Conservation (phyloP, 2,797 vertebrate genomes). For the Streptopelia turtur region DNA sequence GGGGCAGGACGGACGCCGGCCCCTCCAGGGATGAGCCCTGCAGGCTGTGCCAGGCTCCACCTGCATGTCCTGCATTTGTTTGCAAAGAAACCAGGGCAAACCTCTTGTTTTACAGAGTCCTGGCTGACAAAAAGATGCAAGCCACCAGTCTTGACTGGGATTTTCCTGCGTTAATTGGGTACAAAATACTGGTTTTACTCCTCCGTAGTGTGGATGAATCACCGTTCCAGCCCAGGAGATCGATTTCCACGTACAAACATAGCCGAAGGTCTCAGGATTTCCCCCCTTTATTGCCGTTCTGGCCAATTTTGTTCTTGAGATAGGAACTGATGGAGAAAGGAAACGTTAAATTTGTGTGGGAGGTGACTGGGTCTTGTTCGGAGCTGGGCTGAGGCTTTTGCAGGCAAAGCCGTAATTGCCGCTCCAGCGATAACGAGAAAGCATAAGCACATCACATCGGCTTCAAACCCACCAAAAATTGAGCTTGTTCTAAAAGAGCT, state of each 20-base stretch:
- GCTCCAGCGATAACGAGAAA: not conserved
- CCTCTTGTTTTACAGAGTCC: not conserved
- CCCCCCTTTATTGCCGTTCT: not conserved
- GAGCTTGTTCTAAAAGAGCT: not conserved
- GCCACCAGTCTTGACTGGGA: not conserved
- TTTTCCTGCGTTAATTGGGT: not conserved
- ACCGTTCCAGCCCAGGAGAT: not conserved
- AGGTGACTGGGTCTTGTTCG: not conserved
- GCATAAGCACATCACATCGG: not conserved
- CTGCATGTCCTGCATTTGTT: not conserved
- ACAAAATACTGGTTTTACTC: not conserved
- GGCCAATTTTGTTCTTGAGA: not conserved
- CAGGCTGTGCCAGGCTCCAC: accelerated
- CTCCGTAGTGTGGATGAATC: not conserved
- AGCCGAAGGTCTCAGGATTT: slow-evolving; percentile 23
- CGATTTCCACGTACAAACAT: not conserved
- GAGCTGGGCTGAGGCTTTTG: not conserved
- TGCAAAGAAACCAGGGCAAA: not conserved
- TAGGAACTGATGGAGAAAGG: slow-evolving; percentile 18
- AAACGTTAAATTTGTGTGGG: slow-evolving; percentile 2
- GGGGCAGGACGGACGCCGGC: not conserved
- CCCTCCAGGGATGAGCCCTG: not conserved
- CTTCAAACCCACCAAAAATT: not conserved
- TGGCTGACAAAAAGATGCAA: not conserved
- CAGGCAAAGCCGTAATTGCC: not conserved